Base-by-base conservation (phyloP, 2,797 vertebrate genomes). In the Cossypha caffra region DNA sequence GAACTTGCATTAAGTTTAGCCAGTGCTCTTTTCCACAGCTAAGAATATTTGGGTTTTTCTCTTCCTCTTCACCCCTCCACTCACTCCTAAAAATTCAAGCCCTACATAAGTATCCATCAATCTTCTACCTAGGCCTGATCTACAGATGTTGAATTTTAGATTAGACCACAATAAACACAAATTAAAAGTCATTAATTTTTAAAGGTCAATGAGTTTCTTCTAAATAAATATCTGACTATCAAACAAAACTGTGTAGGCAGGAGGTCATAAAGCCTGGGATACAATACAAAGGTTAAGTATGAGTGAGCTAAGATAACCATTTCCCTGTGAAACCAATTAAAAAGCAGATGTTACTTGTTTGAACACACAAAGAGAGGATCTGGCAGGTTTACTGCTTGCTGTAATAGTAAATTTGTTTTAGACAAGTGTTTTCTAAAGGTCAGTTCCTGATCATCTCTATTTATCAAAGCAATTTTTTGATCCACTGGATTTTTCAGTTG, bases 281-380 rank as follows among this genome's bases (percentile, higher is more conserved):
- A 40, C 57, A 63, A 67, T 33, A 74, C 59, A 79, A 85, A 95
- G 79, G 85, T 95, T 94, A 94, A 94, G 45, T 90, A 33, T 40
- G 33, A 88, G 63, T 66, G 52, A 95, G 88, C 67, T 58, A 69
- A 91, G 88, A 78, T 58, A 94, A 78, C 51, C 13, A 62, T 96
- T 95, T 96, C 90, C 94, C 93, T 92, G 18, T 88, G 94, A 96
- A 96, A 90, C 92, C 87, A 96, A 93, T 95, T 96, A 93, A 92
- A 94, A 92, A 90, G 64, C 71, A 94, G 85, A 61, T 16, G 7
- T 95, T 71, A 79, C 77, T 64, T 93, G 71, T 94, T 88, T 55
- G 69, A 90, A 71, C 63, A 68, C 75, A 45, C 48, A 45, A 38
- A 87, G 61, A 64, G 77, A 94, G 75, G 76, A 79, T 90, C 55